These are phyloP conservation scores for Drosophila aff. DNA, from an alignment of 1,140 invertebrate genomes.

Conservation along the genomic window DNA sequence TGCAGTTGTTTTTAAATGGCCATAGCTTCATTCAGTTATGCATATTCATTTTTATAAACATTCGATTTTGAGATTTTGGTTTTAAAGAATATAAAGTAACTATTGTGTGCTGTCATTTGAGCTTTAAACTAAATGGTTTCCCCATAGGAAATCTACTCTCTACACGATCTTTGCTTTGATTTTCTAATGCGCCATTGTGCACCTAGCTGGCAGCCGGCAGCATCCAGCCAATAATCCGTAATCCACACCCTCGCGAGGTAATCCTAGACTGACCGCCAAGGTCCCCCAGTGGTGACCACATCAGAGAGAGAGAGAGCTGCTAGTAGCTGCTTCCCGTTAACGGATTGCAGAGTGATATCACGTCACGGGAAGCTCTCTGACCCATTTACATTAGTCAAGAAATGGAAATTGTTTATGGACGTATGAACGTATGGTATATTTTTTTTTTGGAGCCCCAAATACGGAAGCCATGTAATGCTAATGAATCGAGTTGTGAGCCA, in stretches of 20 bases:
- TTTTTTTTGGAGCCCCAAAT: slow-evolving; percentile 58
- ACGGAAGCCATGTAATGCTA: slow-evolving; percentile 81
- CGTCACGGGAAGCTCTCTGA: slow-evolving; percentile 47
- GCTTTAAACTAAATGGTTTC: neutral
- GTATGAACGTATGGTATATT: neutral
- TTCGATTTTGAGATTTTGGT: too few species aligned
- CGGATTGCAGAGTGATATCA: neutral
- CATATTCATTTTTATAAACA: neutral
- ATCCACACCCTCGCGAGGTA: slow-evolving; percentile 29
- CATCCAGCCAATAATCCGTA: slow-evolving; percentile 7
- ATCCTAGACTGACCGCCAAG: slow-evolving; percentile 64
- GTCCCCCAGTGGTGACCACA: slow-evolving; percentile 40
- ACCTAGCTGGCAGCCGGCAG: neutral
- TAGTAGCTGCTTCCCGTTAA: slow-evolving; percentile 23
- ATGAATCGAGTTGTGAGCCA: slow-evolving; percentile 59
- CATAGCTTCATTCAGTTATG: neutral
- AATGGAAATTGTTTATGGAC: neutral
- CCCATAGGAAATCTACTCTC: neutral
- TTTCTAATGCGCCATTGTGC: slow-evolving; percentile 29
- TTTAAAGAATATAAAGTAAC: too few species aligned
- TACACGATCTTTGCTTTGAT: neutral
- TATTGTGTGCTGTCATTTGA: neutral
- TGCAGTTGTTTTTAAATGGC: neutral
- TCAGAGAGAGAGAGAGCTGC: slow-evolving; percentile 14
- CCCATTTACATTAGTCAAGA: slow-evolving; percentile 53